Evolutionary conservation across 1,140 invertebrate species (phyloP).

Genomic region (Drosophila willistoni): DNA sequence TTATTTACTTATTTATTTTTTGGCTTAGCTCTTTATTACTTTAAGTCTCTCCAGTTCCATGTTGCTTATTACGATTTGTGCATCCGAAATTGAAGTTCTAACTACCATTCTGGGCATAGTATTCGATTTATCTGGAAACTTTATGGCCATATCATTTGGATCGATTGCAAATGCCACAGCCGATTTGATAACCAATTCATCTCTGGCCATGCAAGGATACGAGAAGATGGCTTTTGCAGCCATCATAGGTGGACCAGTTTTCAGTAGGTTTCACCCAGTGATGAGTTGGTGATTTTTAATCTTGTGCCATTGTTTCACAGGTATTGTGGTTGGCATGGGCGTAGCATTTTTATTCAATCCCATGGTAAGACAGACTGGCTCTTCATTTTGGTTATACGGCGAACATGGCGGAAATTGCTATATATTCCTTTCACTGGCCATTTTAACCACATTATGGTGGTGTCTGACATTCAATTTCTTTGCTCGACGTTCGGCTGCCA

Average conservation of each 20-base stretch:
- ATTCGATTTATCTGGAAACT: constrained; percentile 40
- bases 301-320: constrained; percentile 13
- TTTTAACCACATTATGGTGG: constrained; percentile 35
- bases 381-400: constrained; percentile 35
- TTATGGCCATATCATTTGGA: constrained; percentile 43
- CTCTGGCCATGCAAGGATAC: constrained; percentile 51
- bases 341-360: constrained; percentile 43
- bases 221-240: constrained; percentile 63
- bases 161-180: constrained; percentile 26
- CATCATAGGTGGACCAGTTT: constrained; percentile 41
- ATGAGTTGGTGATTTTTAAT: too few species aligned
- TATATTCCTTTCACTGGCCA: constrained; percentile 43
- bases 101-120: constrained; percentile 40
- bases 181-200: constrained; percentile 50
- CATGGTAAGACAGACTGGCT: background rate
- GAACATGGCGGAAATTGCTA: constrained; percentile 39
- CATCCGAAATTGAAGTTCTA: constrained; percentile 50
- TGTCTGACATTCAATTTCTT: constrained; percentile 37
- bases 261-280: constrained; percentile 28
- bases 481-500: constrained; percentile 45
- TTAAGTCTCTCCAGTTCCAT: constrained; percentile 36
- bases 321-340: constrained; percentile 38
- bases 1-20: background rate
- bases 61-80: constrained; percentile 32
- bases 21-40: constrained; percentile 37